phyloP scores from a whole-genome alignment of 2,888 invertebrate species.

The Vannuccia rotundouncinata region DNA sequence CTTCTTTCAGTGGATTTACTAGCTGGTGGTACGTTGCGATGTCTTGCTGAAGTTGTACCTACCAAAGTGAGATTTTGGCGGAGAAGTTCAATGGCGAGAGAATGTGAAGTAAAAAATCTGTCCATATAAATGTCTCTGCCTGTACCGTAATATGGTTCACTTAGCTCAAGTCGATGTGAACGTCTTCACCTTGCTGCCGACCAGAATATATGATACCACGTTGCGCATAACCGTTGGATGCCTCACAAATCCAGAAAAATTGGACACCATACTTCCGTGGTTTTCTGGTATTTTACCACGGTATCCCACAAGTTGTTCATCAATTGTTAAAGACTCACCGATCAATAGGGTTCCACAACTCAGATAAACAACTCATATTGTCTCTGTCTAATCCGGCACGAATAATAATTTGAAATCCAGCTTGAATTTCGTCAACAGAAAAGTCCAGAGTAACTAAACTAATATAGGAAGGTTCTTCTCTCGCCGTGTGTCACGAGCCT shows the following conservation, averaged over 20 bases:
- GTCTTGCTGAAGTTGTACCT: neutral
- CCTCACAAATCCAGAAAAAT: constrained; percentile 6
- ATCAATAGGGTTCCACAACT: neutral
- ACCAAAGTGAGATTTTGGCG: constrained; percentile 10
- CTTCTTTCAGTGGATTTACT: neutral
- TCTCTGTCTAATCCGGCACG: neutral
- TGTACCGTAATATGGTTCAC: constrained; percentile 14
- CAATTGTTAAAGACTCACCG: neutral
- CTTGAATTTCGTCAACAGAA: constrained; percentile 1
- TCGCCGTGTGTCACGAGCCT: constrained; percentile 13
- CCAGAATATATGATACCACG: constrained; percentile 13
- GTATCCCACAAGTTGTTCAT: constrained; percentile 16
- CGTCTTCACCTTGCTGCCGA: neutral
- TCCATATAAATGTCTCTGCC: constrained; percentile 19
- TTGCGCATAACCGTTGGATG: neutral
- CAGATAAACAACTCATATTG: neutral
- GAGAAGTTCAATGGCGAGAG: neutral
- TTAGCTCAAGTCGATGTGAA: neutral
- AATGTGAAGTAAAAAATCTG: constrained; percentile 23
- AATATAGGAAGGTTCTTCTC: neutral
- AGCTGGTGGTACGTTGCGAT: neutral
- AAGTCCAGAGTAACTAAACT: neutral
- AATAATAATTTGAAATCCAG: neutral
- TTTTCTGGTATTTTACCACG: constrained; percentile 10
- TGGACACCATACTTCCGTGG: neutral